Percentiles rank a stretch among this genome's conserved stretches.
Conservation (phyloP, 2,888 invertebrate genomes). For the Asteroscopus sphinx region DNA sequence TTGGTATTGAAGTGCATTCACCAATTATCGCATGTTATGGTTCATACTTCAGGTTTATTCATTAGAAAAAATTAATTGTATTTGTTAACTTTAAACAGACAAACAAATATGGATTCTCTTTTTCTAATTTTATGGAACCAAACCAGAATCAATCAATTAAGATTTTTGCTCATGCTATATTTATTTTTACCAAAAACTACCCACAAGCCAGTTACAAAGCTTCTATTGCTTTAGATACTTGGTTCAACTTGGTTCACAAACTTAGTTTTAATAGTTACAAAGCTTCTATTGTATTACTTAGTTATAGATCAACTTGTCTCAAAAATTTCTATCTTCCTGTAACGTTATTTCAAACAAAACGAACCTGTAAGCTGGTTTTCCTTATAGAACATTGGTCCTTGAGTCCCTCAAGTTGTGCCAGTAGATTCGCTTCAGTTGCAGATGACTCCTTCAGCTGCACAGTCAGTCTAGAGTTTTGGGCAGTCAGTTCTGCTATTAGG, state of each 20-base stretch:
- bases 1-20: slow-evolving; percentile 1
- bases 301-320: too few relatives aligned
- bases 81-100: slow-evolving; percentile 8
- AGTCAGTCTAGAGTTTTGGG: slow-evolving; percentile 96
- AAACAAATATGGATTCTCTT: background rate
- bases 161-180: too few relatives aligned
- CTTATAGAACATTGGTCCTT: slow-evolving; percentile 96
- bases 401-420: slow-evolving; percentile 94
- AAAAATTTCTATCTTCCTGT: too few relatives aligned
- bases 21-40: slow-evolving; percentile 29
- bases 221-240: too few relatives aligned
- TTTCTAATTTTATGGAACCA: too few relatives aligned
- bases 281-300: too few relatives aligned
- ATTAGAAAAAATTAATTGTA: slow-evolving; percentile 10
- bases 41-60: slow-evolving; percentile 24
- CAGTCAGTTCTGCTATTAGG: slow-evolving; percentile 95
- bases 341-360: too few relatives aligned
- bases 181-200: too few relatives aligned
- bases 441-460: slow-evolving; percentile 96
- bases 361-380: slow-evolving; percentile 92
- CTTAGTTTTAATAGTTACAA: too few relatives aligned
- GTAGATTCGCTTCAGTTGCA: slow-evolving; percentile 94
- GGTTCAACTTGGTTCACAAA: too few relatives aligned
- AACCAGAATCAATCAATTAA: too few relatives aligned
- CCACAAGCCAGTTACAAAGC: slow-evolving; percentile 4